Percentiles rank a stretch among this genome's conserved stretches.
Evolutionary conservation across 1,140 invertebrate genomes (phyloP).

Genomic region (Tyrophagus putrescentiae): DNA sequence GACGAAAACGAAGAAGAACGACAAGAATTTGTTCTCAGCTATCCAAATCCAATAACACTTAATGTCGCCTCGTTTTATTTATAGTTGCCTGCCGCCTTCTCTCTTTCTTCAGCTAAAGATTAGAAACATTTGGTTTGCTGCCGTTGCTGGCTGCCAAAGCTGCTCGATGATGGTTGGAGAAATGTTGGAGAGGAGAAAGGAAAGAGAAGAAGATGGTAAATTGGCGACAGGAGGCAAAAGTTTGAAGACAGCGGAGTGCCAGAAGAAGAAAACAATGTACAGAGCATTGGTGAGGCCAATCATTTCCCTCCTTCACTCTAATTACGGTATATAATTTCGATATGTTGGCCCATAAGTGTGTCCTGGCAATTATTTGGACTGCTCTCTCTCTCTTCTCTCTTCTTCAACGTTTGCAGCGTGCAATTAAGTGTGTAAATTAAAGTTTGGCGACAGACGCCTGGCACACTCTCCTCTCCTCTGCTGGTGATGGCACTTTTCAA

Average conservation of each 20-base stretch:
- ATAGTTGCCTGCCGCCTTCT: not conserved
- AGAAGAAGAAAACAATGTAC: too few species aligned
- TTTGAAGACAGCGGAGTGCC: too few species aligned
- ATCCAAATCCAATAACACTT: slow-evolving; percentile 8
- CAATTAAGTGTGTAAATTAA: not conserved
- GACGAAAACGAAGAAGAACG: not conserved
- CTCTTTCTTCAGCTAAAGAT: too few species aligned
- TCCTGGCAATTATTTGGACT: too few species aligned
- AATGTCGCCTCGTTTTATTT: slow-evolving; percentile 3
- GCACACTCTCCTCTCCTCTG: too few species aligned
- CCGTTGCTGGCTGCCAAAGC: not conserved
- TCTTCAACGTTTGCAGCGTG: not conserved
- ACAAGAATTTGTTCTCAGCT: slow-evolving; percentile 11
- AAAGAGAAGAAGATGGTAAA: too few species aligned
- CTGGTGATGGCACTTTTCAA: not conserved
- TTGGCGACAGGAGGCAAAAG: too few species aligned
- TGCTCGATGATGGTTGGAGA: too few species aligned
- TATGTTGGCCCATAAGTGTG: not conserved
- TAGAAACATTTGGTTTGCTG: not conserved
- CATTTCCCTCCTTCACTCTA: too few species aligned
- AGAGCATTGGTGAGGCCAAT: too few species aligned
- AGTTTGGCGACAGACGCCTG: not conserved
- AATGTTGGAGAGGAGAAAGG: too few species aligned
- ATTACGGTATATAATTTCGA: not conserved
- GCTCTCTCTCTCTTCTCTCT: too few species aligned